Evolutionary conservation across 2,113 vertebrate species (phyloP).

Genomic region (Heloderma charlesbogerti): DNA sequence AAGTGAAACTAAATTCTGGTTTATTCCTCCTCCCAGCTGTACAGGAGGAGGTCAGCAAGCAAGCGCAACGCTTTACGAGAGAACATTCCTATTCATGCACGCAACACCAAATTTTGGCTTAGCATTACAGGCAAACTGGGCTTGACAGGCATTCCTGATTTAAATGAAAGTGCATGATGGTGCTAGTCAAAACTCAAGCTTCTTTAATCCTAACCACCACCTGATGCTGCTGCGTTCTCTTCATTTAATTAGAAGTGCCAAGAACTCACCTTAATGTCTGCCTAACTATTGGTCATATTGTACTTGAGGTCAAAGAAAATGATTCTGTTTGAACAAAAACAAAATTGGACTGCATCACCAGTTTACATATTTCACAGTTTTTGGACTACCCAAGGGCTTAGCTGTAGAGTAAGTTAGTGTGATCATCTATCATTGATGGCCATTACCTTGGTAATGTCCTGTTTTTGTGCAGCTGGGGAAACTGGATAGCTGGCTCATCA

Average conservation of each 20-base stretch:
- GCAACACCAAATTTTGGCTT: too few species aligned
- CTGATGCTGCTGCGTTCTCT: background rate
- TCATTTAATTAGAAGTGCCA: background rate
- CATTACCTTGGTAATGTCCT: background rate
- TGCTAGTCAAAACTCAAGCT: background rate
- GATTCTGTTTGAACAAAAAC: background rate
- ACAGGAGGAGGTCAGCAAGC: too few species aligned
- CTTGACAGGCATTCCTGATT: background rate
- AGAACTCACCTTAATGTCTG: background rate
- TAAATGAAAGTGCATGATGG: background rate
- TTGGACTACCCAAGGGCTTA: rapidly evolving
- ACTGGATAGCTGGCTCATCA: background rate
- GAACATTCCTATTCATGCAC: too few species aligned
- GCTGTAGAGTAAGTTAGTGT: background rate
- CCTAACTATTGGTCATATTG: background rate
- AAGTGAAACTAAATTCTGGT: too few species aligned
- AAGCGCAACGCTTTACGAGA: too few species aligned
- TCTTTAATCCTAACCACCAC: background rate
- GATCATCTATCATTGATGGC: rapidly evolving
- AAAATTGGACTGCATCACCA: background rate
- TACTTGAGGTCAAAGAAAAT: background rate
- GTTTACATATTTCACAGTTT: rapidly evolving
- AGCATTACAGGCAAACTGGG: too few species aligned
- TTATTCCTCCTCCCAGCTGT: too few species aligned
- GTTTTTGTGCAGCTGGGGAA: background rate